These are phyloP conservation scores for Phthorimaea operculella DNA, from an alignment of 1,140 invertebrate genomes.

Conservation along the genomic window DNA sequence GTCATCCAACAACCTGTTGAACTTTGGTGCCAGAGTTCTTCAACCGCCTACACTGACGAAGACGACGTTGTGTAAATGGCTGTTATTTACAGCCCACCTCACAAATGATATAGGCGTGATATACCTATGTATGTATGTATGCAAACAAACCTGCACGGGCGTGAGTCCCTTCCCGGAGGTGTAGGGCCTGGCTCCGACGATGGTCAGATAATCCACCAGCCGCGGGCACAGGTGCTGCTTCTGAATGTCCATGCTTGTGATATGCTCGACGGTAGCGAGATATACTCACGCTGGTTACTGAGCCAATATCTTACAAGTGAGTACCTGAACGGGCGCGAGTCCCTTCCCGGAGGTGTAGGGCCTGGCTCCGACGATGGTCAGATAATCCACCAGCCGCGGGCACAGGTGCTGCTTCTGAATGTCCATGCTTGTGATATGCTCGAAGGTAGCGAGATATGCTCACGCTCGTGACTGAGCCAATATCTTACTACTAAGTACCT, in stretches of 20 bases:
- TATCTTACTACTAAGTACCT: conserved; percentile 75
- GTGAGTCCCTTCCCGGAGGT: conserved; percentile 74
- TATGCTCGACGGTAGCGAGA: too few relatives aligned
- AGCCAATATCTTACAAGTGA: too few relatives aligned
- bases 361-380: conserved; percentile 94
- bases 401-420: conserved; percentile 84
- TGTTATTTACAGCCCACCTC: too few relatives aligned
- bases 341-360: conserved; percentile 75
- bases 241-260: conserved; percentile 72
- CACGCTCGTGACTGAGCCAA: conserved; percentile 26
- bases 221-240: conserved; percentile 85
- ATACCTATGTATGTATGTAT: too few relatives aligned
- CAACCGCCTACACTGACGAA: too few relatives aligned
- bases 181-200: conserved; percentile 87
- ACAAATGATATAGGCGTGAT: too few relatives aligned
- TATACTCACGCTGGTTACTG: too few relatives aligned
- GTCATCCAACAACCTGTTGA: too few relatives aligned
- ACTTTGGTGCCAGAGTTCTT: too few relatives aligned
- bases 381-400: conserved; percentile 91
- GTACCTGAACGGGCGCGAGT: conserved; percentile 79
- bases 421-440: conserved; percentile 65
- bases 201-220: conserved; percentile 94
- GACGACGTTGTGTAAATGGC: too few relatives aligned
- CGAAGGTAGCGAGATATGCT: conserved; percentile 16
- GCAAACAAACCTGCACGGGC: conserved; percentile 83